Base-by-base conservation (phyloP, 64 coral and sea anemone species). In the Anthopleura sola region DNA sequence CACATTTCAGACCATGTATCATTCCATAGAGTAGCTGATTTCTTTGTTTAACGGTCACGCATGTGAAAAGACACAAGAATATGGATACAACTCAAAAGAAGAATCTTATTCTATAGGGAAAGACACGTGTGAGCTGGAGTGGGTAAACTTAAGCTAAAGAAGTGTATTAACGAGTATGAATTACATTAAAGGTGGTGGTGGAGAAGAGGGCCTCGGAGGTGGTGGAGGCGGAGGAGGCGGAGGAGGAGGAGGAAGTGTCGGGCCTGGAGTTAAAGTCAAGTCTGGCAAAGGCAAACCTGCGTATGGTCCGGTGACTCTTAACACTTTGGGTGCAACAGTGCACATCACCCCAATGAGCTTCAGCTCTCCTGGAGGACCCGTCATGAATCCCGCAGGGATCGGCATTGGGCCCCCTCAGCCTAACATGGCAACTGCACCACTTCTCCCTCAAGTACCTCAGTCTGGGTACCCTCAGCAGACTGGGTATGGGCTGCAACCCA, bases 311-410 rank as follows among this genome's bases (percentile, higher is more conserved):
- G 80, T 68, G 11, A 87, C 85, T 2, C 86, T 87, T 6, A 87
- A 87, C 71, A 80, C 86, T 15, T 79, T 89, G 3, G 87, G 94
- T 46, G 94, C 90, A 3, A 97, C 76, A 68, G 60, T 97, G 19
- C 87, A 90, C n/a, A 84, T 97, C 69, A 86, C 91, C 34, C 94
- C 94, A 40, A 49, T 97, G 21, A 97, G 75, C 14, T 85, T 97
- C 84, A 83, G 82, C 47, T 91, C 94, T 32, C 90, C 87, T 36
- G 82, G 90, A 34, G 47, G 50, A 17, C 88, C 85, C 2, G 78
- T 86, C 36, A 86, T 95, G 58, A 51, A 81, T 80, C 83, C 86
- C 23, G 82, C 82, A 37, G 49, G 55, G 38, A 83, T 83, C 3
- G 46, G 9, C 21, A 83, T 83, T 37, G 48, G n/a, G 23, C 49